A percentile compares a stretch with the other conserved stretches of the same genome.
These are phyloP conservation scores for Sphecodes monilicornis DNA, from an alignment of 2,888 invertebrate species.

Conservation along the genomic window DNA sequence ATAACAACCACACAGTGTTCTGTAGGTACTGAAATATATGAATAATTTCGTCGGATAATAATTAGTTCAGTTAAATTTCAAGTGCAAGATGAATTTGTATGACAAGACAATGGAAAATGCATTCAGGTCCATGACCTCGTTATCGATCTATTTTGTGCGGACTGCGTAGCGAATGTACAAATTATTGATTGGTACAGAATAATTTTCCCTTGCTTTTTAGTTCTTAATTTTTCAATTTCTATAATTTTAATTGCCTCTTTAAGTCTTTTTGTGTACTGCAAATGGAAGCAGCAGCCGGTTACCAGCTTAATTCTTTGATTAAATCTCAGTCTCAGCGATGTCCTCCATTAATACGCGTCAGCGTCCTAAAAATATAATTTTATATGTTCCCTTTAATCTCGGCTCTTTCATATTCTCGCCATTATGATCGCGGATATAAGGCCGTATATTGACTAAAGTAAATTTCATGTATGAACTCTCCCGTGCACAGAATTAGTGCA, in stretches of 20 bases:
- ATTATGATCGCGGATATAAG: not conserved
- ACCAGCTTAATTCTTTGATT: not conserved
- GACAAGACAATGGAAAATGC: not conserved
- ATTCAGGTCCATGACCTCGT: not conserved
- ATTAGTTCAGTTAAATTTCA: not conserved
- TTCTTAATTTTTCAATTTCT: not conserved
- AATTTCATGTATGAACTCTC: not conserved
- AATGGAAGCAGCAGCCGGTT: too few species aligned
- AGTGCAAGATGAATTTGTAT: not conserved
- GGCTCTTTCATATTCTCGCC: not conserved
- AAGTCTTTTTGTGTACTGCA: not conserved
- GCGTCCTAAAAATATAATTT: not conserved
- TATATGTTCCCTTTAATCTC: not conserved
- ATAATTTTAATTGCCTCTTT: not conserved
- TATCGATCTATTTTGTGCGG: not conserved
- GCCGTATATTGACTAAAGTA: not conserved
- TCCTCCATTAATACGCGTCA: not conserved
- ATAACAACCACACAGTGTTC: not conserved
- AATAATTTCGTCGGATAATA: not conserved
- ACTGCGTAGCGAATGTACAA: too few species aligned
- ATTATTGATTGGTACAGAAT: not conserved
- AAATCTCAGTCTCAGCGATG: not conserved
- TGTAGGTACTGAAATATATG: not conserved
- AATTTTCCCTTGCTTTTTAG: not conserved
- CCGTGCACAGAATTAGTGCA: not conserved